A percentile compares a stretch with the other conserved stretches of the same genome.
phyloP scores from a whole-genome alignment of 2,888 invertebrate genomes.

The Odontocerum albicorne region DNA sequence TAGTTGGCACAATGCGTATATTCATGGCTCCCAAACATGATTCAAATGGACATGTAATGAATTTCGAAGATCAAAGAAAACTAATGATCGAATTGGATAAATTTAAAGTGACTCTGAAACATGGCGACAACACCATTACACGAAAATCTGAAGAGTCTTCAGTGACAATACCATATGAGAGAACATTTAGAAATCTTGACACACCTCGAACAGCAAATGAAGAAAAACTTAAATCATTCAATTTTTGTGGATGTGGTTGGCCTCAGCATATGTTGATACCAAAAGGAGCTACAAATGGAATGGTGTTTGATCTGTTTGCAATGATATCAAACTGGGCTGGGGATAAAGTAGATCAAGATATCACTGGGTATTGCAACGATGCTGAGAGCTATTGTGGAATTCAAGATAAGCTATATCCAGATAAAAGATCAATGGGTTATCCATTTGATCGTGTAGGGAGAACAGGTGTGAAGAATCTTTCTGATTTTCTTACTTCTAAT shows the following conservation, averaged over 20 bases:
- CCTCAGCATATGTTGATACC: conserved; percentile 63
- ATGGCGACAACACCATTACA: conserved; percentile 53
- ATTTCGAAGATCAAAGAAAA: conserved; percentile 59
- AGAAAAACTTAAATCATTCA: conserved; percentile 45
- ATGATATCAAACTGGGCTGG: conserved; percentile 60
- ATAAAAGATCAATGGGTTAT: conserved; percentile 80
- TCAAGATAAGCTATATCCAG: conserved; percentile 77
- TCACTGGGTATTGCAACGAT: conserved; percentile 63
- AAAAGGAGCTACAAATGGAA: conserved; percentile 57
- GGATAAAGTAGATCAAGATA: conserved; percentile 53
- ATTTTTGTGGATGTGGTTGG: conserved; percentile 68
- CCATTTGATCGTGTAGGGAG: conserved; percentile 72
- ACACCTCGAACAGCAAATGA: conserved; percentile 50
- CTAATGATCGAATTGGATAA: conserved; percentile 71
- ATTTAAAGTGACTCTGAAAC: conserved; percentile 46
- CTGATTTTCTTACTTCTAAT: conserved; percentile 67
- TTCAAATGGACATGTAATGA: conserved; percentile 61
- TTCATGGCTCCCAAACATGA: conserved; percentile 67
- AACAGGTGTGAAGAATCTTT: conserved; percentile 57
- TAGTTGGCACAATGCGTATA: conserved; percentile 65
- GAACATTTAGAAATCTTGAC: conserved; percentile 56
- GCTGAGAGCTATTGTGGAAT: conserved; percentile 81
- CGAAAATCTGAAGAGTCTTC: conserved; percentile 58
- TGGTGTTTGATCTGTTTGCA: conserved; percentile 56
- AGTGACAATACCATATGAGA: conserved; percentile 63